Evolutionary conservation across 2,797 vertebrate species (phyloP).

Genomic region (Scarus forsteni): DNA sequence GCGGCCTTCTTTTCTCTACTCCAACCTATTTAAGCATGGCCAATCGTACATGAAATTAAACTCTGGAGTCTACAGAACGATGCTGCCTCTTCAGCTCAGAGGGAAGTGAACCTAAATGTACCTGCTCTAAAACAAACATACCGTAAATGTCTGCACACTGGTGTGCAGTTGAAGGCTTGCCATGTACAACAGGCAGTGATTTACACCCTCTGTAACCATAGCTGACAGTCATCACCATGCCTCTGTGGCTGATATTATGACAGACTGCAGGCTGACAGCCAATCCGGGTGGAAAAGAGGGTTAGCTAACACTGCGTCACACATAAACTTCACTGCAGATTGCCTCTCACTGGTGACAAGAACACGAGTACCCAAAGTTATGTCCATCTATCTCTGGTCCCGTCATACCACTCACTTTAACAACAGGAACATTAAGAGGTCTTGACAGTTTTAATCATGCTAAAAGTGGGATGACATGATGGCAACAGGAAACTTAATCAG

Average conservation of each 20-base stretch:
- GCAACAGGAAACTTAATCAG: constrained; percentile 12
- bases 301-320: constrained; percentile 20
- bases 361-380: constrained; percentile 13
- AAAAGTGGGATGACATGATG: neutral
- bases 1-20: constrained; percentile 8
- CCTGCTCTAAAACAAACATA: constrained; percentile 11
- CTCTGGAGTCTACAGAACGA: neutral
- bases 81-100: neutral
- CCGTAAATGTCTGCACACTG: neutral
- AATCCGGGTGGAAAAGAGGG: constrained; percentile 23
- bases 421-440: neutral
- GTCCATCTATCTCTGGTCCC: constrained; percentile 3
- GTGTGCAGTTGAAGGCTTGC: constrained; percentile 1
- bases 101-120: neutral
- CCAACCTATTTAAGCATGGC: constrained; percentile 37
- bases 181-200: constrained; percentile 22
- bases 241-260: constrained; percentile 21
- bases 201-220: constrained; percentile 35
- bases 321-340: constrained; percentile 1
- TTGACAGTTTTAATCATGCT: neutral
- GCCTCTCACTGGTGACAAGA: constrained; percentile 18
- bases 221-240: constrained; percentile 47
- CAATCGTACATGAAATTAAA: constrained; percentile 27
- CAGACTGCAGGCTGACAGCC: constrained; percentile 30
- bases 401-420: neutral